Conservation (phyloP, 2,888 invertebrate species). For the Caenorhabditis doughertyi region DNA sequence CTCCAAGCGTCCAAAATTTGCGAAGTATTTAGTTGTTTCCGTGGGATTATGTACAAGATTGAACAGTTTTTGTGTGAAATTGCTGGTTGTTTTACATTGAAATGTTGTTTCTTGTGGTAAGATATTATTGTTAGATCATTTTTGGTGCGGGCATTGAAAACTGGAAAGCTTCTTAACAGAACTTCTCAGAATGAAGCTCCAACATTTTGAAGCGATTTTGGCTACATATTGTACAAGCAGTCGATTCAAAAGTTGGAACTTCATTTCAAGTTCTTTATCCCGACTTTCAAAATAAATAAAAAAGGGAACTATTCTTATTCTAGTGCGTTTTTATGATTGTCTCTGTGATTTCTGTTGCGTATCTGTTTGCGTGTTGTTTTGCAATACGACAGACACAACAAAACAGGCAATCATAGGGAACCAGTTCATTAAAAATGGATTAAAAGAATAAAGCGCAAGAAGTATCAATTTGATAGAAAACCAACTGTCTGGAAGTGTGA, state of each 20-base stretch:
- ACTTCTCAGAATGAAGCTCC: too few species aligned
- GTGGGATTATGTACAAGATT: slow-evolving; percentile 23
- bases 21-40: too few species aligned
- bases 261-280: too few species aligned
- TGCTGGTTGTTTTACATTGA: slow-evolving; percentile 43
- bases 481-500: slow-evolving; percentile 70
- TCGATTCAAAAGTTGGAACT: too few species aligned
- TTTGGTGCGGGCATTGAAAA: too few species aligned
- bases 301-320: neutral
- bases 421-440: slow-evolving; percentile 47
- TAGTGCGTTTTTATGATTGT: slow-evolving; percentile 36
- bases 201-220: too few species aligned
- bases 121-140: neutral
- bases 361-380: slow-evolving; percentile 60
- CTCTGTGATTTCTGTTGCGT: slow-evolving; percentile 38
- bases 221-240: too few species aligned
- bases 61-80: slow-evolving; percentile 31
- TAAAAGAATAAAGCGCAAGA: slow-evolving; percentile 8
- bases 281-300: too few species aligned
- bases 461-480: slow-evolving; percentile 31
- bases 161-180: too few species aligned
- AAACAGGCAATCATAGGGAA: slow-evolving; percentile 45
- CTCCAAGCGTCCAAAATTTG: too few species aligned
- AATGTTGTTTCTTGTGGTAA: slow-evolving; percentile 22
- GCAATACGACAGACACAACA: slow-evolving; percentile 52